A percentile compares a stretch with the other conserved stretches of the same genome.
Conservation (phyloP, 2,888 invertebrate genomes). For the Drosophila maculinotata region DNA sequence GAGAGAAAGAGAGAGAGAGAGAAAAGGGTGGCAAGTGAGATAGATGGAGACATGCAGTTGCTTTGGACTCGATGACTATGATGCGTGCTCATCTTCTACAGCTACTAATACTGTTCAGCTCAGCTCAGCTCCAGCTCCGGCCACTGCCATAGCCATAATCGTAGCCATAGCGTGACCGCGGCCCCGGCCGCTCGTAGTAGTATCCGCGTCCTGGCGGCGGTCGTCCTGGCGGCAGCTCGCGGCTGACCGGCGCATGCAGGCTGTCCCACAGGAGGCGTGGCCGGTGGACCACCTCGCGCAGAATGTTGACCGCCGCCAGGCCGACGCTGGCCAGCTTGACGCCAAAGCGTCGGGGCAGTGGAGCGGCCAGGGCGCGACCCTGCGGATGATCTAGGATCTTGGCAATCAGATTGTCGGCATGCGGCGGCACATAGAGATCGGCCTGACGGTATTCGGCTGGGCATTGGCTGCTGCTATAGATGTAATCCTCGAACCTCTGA, state of each 20-base stretch:
- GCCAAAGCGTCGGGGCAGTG: conserved; percentile 79
- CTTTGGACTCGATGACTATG: conserved; percentile 22
- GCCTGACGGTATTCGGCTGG: conserved; percentile 79
- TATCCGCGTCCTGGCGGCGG: conserved; percentile 41
- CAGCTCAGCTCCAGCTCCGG: conserved; percentile 49
- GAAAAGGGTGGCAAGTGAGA: too few species aligned
- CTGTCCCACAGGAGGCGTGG: conserved; percentile 75
- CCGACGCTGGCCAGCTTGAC: conserved; percentile 84
- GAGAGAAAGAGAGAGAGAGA: background rate
- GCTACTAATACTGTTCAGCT: conserved; percentile 25
- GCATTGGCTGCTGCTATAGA: conserved; percentile 71
- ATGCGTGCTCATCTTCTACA: conserved; percentile 10
- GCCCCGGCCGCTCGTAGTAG: conserved; percentile 52
- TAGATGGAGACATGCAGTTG: background rate
- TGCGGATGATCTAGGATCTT: conserved; percentile 76
- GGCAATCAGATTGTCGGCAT: conserved; percentile 79
- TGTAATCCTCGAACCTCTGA: conserved; percentile 86
- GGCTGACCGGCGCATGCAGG: conserved; percentile 66
- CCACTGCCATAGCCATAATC: conserved; percentile 19
- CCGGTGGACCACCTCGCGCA: conserved; percentile 81
- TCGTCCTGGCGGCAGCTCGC: conserved; percentile 58
- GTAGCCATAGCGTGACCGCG: conserved; percentile 9
- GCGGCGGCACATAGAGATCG: conserved; percentile 82
- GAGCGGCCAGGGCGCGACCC: conserved; percentile 57
- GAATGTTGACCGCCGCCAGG: conserved; percentile 81